A percentile compares a stretch with the other conserved stretches of the same genome.
Conservation (phyloP, 2,888 invertebrate species). For the Eupithecia subfuscata region DNA sequence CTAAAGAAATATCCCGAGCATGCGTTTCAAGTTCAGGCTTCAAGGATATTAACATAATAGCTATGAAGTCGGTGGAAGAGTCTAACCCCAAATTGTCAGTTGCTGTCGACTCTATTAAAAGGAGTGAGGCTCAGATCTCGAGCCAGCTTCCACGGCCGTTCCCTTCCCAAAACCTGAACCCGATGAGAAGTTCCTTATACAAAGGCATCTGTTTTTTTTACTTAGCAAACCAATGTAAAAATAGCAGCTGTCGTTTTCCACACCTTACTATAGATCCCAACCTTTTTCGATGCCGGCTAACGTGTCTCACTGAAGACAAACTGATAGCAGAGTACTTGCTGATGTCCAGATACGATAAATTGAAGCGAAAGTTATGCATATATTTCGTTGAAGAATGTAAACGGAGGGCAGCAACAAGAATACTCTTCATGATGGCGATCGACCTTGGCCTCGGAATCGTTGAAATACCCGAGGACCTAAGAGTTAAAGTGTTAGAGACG, state of each 20-base stretch:
- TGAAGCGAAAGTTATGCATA: constrained; percentile 54
- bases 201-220: constrained; percentile 62
- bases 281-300: constrained; percentile 45
- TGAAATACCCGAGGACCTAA: constrained; percentile 42
- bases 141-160: constrained; percentile 3
- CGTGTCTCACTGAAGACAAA: constrained; percentile 44
- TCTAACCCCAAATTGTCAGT: not conserved
- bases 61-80: not conserved
- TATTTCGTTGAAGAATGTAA: constrained; percentile 59
- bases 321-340: constrained; percentile 64
- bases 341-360: constrained; percentile 36
- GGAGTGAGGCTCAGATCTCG: not conserved
- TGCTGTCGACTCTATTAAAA: not conserved
- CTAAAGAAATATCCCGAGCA: not conserved
- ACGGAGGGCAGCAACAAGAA: constrained; percentile 55
- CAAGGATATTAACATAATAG: constrained; percentile 4
- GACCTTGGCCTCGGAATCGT: constrained; percentile 51
- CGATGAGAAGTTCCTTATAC: constrained; percentile 52
- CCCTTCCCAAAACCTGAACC: constrained; percentile 16
- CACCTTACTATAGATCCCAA: constrained; percentile 48
- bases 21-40: constrained; percentile 39
- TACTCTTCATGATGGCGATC: constrained; percentile 64
- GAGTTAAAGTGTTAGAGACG: constrained; percentile 54
- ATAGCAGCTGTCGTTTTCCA: constrained; percentile 51
- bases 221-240: constrained; percentile 56